Evolutionary conservation across 2,113 vertebrate genomes (phyloP).

Genomic region (Ondatra zibethicus): DNA sequence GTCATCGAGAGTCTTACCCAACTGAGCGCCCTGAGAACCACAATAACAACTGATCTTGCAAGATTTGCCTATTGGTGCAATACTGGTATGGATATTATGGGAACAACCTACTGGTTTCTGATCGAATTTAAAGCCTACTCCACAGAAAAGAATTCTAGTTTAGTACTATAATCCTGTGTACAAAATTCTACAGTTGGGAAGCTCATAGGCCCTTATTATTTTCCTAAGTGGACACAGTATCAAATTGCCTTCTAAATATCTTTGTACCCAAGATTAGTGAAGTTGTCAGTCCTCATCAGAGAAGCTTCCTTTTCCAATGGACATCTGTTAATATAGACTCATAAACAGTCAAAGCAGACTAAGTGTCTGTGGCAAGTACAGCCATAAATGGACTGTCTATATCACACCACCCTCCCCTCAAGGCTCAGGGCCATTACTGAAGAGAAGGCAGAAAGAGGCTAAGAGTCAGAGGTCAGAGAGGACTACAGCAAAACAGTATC

Average conservation of each 20-base stretch:
- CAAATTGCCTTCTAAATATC: neutral
- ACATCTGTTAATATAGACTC: neutral
- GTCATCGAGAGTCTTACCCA: neutral
- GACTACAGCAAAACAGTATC: neutral
- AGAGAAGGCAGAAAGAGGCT: neutral
- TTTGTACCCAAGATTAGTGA: neutral
- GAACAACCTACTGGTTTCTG: neutral
- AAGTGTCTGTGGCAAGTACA: neutral
- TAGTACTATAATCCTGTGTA: neutral
- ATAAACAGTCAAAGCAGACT: neutral
- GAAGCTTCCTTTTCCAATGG: neutral
- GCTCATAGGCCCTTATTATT: neutral
- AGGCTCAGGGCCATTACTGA: neutral
- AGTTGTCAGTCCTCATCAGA: neutral
- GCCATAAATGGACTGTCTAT: neutral
- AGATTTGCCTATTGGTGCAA: neutral
- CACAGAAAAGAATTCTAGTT: neutral
- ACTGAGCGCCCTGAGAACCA: neutral
- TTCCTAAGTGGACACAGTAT: neutral
- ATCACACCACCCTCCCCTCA: neutral
- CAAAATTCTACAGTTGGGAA: neutral
- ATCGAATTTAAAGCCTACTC: neutral
- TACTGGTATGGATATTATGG: neutral
- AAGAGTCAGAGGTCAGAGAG: neutral
- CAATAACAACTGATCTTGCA: neutral